A percentile compares a stretch with the other conserved stretches of the same genome.
These are phyloP conservation scores for Sebastes matsubarae DNA, from an alignment of 2,797 vertebrate genomes.

Conservation along the genomic window DNA sequence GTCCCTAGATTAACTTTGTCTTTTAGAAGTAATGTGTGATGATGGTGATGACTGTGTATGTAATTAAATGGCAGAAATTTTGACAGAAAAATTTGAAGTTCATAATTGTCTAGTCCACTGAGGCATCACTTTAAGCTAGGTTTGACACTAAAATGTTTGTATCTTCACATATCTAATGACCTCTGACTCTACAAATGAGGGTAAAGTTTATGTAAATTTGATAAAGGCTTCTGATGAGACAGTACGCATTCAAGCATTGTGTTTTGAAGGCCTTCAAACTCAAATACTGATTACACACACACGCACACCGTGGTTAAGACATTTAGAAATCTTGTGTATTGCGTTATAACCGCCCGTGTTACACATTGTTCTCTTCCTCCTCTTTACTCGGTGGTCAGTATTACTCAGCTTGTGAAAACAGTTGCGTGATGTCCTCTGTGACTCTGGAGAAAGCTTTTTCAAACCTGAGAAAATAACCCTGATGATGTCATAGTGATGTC, in stretches of 20 bases:
- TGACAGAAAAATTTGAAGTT: not conserved
- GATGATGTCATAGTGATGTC: not conserved
- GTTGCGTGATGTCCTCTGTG: not conserved
- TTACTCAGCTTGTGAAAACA: not conserved
- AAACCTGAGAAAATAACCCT: not conserved
- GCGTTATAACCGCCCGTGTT: not conserved
- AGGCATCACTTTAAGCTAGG: not conserved
- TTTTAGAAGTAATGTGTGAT: not conserved
- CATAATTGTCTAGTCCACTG: not conserved
- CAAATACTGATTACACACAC: conserved; percentile 1
- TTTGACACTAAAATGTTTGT: not conserved
- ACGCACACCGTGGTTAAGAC: not conserved
- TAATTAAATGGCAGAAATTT: not conserved
- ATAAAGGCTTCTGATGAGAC: not conserved
- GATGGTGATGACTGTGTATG: not conserved
- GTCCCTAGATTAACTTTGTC: not conserved
- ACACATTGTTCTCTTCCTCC: not conserved
- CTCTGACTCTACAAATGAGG: not conserved
- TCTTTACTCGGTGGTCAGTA: not conserved
- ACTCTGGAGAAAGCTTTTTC: not conserved
- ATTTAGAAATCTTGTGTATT: not conserved
- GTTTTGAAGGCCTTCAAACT: conserved; percentile 3
- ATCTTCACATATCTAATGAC: not conserved
- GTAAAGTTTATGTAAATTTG: not conserved
- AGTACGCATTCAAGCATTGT: not conserved